Evolutionary conservation across 2,888 invertebrate species (phyloP).

Genomic region (Boloria euphrosyne): DNA sequence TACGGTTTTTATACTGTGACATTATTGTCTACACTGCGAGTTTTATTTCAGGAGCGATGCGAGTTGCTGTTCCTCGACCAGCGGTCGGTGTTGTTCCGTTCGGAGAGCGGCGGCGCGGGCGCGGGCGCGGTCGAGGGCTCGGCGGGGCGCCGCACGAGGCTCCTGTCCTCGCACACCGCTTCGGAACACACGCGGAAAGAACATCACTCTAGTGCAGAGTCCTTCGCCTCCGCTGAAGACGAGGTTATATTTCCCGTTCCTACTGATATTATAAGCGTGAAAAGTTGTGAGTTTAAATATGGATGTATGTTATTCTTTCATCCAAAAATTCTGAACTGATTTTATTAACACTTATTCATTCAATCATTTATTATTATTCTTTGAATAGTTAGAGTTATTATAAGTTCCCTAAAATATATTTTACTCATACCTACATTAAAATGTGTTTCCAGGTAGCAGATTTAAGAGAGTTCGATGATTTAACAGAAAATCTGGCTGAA

Average conservation of each 20-base stretch:
- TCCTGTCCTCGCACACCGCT: slow-evolving; percentile 72
- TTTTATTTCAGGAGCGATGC: slow-evolving; percentile 87
- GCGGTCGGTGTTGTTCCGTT: slow-evolving; percentile 92
- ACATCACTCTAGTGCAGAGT: slow-evolving; percentile 94
- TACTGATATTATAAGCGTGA: not conserved
- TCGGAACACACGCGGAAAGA: slow-evolving; percentile 75
- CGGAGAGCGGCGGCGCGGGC: slow-evolving; percentile 85
- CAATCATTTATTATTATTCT: too few species aligned
- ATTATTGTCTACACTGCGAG: not conserved
- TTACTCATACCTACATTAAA: not conserved
- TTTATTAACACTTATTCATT: too few species aligned
- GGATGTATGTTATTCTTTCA: too few species aligned
- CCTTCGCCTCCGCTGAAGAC: slow-evolving; percentile 97
- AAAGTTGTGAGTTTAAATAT: too few species aligned
- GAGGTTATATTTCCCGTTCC: slow-evolving; percentile 74
- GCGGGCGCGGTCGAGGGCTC: slow-evolving; percentile 55
- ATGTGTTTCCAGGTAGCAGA: slow-evolving; percentile 87
- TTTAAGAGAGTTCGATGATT: slow-evolving; percentile 93
- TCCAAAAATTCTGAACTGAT: too few species aligned
- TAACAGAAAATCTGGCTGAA: slow-evolving; percentile 88
- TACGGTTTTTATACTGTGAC: too few species aligned
- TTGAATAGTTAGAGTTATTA: too few species aligned
- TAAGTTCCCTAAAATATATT: too few species aligned
- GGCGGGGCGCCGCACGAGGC: slow-evolving; percentile 55
- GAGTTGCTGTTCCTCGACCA: slow-evolving; percentile 94